Evolutionary conservation across 2,797 vertebrate species (phyloP).

Genomic region (Oophaga sylvatica): DNA sequence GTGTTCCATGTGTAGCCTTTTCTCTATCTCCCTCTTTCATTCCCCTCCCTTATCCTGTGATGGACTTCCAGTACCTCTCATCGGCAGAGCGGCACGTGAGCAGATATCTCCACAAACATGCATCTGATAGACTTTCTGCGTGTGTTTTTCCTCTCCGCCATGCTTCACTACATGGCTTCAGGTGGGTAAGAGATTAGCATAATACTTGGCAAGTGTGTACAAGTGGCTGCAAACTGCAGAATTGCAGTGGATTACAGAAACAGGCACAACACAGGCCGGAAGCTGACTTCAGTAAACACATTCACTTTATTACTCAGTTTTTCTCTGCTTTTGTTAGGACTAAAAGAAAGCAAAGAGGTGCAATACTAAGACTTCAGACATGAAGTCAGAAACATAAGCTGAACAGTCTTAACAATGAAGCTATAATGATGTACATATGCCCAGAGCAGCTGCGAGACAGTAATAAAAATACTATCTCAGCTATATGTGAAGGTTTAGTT

Average conservation of each 20-base stretch:
- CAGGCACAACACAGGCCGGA: slow-evolving; percentile 4
- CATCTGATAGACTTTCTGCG: slow-evolving; percentile 3
- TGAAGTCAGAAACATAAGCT: not conserved
- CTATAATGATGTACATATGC: not conserved
- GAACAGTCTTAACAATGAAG: not conserved
- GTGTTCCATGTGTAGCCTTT: slow-evolving; percentile 51
- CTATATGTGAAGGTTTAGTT: not conserved
- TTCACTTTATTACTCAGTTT: not conserved
- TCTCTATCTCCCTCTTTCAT: slow-evolving; percentile 20
- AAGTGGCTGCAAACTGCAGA: not conserved
- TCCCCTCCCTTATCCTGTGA: slow-evolving; percentile 24
- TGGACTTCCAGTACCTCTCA: slow-evolving; percentile 14
- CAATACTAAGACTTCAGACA: no score
- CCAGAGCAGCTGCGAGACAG: not conserved
- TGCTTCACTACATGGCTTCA: slow-evolving; percentile 39
- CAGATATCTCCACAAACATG: slow-evolving; percentile 36
- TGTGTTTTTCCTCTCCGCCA: not conserved
- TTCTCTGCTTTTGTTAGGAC: not conserved
- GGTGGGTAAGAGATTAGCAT: slow-evolving; percentile 40
- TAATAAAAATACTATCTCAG: not conserved
- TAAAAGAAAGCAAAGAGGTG: not conserved
- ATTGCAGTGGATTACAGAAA: not conserved
- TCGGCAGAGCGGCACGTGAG: slow-evolving; percentile 8
- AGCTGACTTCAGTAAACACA: not conserved
- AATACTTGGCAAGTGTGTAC: not conserved